Base-by-base conservation (phyloP, 2,113 vertebrate genomes). In the Grantiella picta region DNA sequence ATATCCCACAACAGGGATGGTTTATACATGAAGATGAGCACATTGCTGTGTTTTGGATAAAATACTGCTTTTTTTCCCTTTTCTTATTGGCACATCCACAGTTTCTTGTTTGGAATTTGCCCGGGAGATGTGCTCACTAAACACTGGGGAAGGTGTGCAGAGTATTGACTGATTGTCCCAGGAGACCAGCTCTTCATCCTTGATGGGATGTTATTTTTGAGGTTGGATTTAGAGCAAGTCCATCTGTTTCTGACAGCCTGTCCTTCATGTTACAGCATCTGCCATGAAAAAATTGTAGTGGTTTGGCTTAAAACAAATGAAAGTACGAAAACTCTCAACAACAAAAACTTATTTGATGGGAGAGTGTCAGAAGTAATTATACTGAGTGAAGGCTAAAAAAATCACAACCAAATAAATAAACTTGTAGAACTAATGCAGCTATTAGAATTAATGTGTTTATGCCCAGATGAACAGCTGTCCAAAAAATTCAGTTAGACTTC, bases 391-490 rank as follows among this genome's bases (percentile, higher is more conserved):
- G 75, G 81, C 89, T 89, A 87, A 90, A 96, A 92, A 91, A 86
- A 31, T 5, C 64, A 29, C 68, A 89, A 82, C 65, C 21, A 90
- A 90, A 90, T 19, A 90, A 82, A 89, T 66, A 93, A 82, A 89
- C 60, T 94, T 64, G 86, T 90, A 88, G 68, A 95, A 63, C 65
- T 89, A 96, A 89, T 68, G 64, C 77, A 79, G 42, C 70, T 65
- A 83, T 90, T 94, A 93, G 79, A 91, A 79, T 71, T 52, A 89
- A 73, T 23, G 87, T 83, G 86, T 95, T 97, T 95, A 92, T 94
- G 94, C 93, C 86, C 89, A 92, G 92, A 96, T 95, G 94, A 96
- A 56, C 92, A 97, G 75, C 92, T 97, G 92, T 96, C 94, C 90
- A 90, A 97, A 96, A 81, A 70, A 92, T 69, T 90, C 53, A 56